phyloP scores from a whole-genome alignment of 2,888 invertebrate species.

The Hermaeophaga mercurialis region DNA sequence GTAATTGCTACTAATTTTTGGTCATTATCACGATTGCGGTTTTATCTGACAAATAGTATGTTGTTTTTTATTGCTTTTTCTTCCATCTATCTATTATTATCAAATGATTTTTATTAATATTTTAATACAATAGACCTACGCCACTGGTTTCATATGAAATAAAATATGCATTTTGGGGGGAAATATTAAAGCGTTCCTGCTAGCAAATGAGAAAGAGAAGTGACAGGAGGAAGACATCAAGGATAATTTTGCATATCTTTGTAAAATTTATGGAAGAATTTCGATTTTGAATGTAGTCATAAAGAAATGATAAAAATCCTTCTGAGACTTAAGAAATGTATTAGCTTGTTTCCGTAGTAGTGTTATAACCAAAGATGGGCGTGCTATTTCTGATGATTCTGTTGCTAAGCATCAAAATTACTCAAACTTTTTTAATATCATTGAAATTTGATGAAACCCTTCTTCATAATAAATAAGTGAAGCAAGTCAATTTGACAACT shows the following conservation, averaged over 20 bases:
- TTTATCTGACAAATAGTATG: no score
- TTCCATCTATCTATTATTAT: neutral
- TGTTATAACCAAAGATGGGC: no score
- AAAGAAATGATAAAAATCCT: neutral
- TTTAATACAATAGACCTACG: neutral
- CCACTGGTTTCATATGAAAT: neutral
- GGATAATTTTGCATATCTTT: neutral
- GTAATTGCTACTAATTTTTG: no score
- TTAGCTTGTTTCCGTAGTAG: neutral
- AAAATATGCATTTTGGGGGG: conserved; percentile 3
- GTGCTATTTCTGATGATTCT: no score
- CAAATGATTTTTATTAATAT: no score
- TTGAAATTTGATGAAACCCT: no score
- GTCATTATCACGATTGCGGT: no score
- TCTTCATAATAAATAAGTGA: no score
- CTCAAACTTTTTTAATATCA: no score
- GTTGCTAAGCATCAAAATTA: no score
- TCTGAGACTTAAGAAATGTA: neutral
- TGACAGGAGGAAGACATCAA: conserved; percentile 2
- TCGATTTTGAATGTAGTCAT: conserved; percentile 3
- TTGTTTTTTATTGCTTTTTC: neutral
- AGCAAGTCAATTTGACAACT: no score
- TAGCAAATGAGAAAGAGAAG: conserved; percentile 2
- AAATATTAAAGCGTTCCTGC: neutral
- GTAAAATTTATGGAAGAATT: conserved; percentile 2